Evolutionary conservation across 2,888 invertebrate species (phyloP).

Genomic region (Laspeyria flexula): DNA sequence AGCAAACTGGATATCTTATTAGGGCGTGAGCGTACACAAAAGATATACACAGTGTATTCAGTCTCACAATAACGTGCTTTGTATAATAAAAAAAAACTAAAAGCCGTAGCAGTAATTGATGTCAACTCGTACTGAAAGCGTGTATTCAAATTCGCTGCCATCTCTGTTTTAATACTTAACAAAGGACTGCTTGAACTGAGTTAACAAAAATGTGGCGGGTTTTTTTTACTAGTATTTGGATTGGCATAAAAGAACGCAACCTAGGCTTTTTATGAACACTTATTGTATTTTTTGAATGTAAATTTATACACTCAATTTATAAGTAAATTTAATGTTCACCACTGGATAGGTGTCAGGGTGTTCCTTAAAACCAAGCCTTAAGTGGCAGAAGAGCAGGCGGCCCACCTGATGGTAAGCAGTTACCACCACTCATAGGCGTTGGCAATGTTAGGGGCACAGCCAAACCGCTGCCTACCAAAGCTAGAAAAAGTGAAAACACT

Average conservation of each 20-base stretch:
- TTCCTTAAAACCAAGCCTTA: no score
- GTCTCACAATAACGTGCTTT: conserved; percentile 21
- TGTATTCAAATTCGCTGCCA: conserved; percentile 25
- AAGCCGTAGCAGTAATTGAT: conserved; percentile 39
- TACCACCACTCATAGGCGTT: no score
- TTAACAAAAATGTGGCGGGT: conserved; percentile 10
- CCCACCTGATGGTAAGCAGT: no score
- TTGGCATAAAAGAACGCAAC: conserved; percentile 7
- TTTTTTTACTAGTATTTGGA: conserved; percentile 15
- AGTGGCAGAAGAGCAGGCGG: no score
- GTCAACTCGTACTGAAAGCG: conserved; percentile 26
- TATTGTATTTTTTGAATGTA: no score
- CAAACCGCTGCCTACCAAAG: no score
- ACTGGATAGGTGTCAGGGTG: no score
- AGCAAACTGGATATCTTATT: conserved; percentile 34
- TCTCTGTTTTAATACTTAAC: conserved; percentile 18
- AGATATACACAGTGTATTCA: conserved; percentile 16
- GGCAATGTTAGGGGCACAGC: no score
- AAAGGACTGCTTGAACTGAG: conserved; percentile 26
- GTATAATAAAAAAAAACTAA: conserved; percentile 30
- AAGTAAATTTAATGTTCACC: no score
- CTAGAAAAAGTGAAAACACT: no score
- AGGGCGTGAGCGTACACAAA: conserved; percentile 25
- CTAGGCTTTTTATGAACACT: no score
- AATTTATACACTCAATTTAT: no score